Base-by-base conservation (phyloP, 2,888 invertebrate species). In the Melitaea athalia region DNA sequence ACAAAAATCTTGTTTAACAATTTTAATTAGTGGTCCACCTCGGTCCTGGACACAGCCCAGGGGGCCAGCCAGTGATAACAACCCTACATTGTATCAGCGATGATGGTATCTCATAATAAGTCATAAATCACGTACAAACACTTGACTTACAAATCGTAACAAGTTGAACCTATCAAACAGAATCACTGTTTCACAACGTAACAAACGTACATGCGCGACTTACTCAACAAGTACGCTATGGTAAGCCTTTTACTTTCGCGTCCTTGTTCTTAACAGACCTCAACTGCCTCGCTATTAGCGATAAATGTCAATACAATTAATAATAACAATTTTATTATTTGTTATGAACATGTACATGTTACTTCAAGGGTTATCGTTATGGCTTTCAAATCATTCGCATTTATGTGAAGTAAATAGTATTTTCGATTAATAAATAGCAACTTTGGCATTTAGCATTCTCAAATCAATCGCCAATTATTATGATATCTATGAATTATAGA, bases 141-240 rank as follows among this genome's bases (percentile, higher is more conserved):
- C 60, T 53, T 15, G 60, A 31, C 17, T 60, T 33, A 65, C 43
- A 65, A 33, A 59, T 59, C 55, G 55, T n/a, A 55, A 57, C 55
- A n/a, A 57, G 33, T 57, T 38, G 33, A 57, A n/a, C 38, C 38
- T n/a, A 57, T n/a, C 42, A 11, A 57, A 57, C 14, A 33, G 33
- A 55, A 33, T 12, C 5, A 24, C 3, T 24, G 42, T 57, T 57
- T 15, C 57, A 42, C 57, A 57, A 57, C 42, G 1, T 10, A 55
- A 33, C 31, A 55, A 42, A 11, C 57, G 38, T 57, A 42, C 57
- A 33, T 42, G 42, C 15, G 11, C 31, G 15, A 53, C 57, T 57
- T 57, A 57, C 57, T 42, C 57, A 57, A 57, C 42, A 3, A 31
- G 14, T n/a, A 42, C 38, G n/a, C 42, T 57, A 57, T 57, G 57